Evolutionary conservation across 2,888 invertebrate species (phyloP).

Genomic region (Xanthostigma xanthostigma): DNA sequence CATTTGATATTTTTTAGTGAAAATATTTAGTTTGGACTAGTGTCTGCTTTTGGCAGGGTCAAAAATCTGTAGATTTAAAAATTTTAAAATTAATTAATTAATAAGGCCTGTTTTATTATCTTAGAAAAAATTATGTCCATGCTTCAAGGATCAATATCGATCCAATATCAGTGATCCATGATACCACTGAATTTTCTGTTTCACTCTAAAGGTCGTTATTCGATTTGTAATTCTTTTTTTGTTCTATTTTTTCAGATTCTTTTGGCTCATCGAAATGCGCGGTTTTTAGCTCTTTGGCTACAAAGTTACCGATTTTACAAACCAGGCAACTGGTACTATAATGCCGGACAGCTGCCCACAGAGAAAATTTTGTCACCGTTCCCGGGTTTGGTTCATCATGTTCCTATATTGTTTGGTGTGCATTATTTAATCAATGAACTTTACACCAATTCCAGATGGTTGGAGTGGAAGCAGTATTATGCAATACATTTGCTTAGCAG

Average conservation of each 20-base stretch:
- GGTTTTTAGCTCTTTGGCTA: constrained; percentile 23
- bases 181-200: too few relatives aligned
- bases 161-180: too few relatives aligned
- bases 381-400: constrained; percentile 24
- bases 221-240: too few relatives aligned
- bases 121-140: too few relatives aligned
- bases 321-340: constrained; percentile 25
- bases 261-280: constrained; percentile 23
- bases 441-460: constrained; percentile 17
- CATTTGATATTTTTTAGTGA: too few relatives aligned
- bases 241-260: constrained; percentile 17
- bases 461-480: constrained; percentile 20
- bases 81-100: too few relatives aligned
- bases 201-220: too few relatives aligned
- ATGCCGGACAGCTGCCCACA: constrained; percentile 27
- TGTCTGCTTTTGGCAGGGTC: too few relatives aligned
- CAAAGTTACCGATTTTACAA: constrained; percentile 23
- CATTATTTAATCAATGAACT: constrained; percentile 21
- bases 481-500: constrained; percentile 24
- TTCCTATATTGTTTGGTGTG: constrained; percentile 22
- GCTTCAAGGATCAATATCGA: too few relatives aligned
- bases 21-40: too few relatives aligned
- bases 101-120: too few relatives aligned
- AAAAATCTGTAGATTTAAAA: too few relatives aligned
- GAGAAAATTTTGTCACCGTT: constrained; percentile 19